Conservation (phyloP, 2,113 vertebrate species). For the Otis tarda region DNA sequence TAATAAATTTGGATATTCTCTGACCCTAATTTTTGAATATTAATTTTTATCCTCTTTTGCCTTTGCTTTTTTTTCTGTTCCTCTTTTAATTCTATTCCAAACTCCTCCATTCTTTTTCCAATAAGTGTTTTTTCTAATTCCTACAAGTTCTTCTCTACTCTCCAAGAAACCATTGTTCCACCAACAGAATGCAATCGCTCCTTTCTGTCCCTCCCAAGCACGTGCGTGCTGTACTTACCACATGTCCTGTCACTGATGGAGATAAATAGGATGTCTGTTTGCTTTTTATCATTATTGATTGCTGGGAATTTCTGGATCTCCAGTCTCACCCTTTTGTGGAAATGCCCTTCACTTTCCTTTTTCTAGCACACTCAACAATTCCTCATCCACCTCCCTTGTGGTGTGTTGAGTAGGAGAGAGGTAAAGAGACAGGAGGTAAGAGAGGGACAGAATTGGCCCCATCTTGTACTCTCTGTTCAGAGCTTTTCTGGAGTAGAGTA, state of each 20-base stretch:
- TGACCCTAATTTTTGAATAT: neutral
- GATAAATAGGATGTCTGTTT: neutral
- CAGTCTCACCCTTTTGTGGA: neutral
- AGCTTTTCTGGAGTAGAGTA: neutral
- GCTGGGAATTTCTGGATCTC: neutral
- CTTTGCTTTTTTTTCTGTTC: neutral
- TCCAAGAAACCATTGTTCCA: neutral
- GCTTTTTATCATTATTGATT: neutral
- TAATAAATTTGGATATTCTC: neutral
- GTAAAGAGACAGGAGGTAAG: neutral
- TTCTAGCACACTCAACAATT: neutral
- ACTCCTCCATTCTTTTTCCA: neutral
- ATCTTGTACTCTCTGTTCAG: neutral
- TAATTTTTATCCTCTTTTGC: neutral
- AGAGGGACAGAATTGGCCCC: neutral
- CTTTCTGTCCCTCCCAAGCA: neutral
- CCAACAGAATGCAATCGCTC: neutral
- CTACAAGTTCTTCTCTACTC: neutral
- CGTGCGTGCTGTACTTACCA: fast-evolving
- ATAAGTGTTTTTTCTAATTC: neutral
- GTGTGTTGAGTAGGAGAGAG: neutral
- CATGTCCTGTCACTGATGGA: neutral
- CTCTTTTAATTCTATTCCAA: neutral
- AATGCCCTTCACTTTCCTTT: neutral
- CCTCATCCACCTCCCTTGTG: neutral